phyloP scores from a whole-genome alignment of 2,888 invertebrate genomes.

The Trissoscelio sp. region DNA sequence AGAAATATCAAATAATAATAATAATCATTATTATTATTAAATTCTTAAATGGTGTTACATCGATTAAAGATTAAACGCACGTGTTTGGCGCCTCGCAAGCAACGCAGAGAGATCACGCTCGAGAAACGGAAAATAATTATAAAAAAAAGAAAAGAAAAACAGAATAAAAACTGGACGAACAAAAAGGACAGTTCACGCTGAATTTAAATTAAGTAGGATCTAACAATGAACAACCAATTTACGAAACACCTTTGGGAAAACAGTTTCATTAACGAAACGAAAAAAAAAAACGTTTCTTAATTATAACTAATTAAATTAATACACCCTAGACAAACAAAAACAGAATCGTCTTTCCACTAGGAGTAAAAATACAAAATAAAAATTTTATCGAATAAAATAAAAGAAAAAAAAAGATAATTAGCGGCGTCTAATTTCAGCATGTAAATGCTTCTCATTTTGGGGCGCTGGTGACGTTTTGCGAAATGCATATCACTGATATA shows the following conservation, averaged over 20 bases:
- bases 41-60: constrained; percentile 75
- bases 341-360: not conserved
- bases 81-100: constrained; percentile 73
- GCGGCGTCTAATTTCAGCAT: constrained; percentile 53
- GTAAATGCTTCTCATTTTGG: constrained; percentile 69
- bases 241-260: too few relatives aligned
- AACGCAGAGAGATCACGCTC: constrained; percentile 79
- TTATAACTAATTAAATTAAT: too few relatives aligned
- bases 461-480: constrained; percentile 74
- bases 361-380: constrained; percentile 21
- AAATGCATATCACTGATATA: constrained; percentile 81
- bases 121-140: constrained; percentile 42
- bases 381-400: constrained; percentile 44
- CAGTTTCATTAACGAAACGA: too few relatives aligned
- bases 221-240: too few relatives aligned
- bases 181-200: constrained; percentile 38
- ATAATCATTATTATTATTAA: constrained; percentile 60
- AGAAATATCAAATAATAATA: constrained; percentile 81
- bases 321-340: too few relatives aligned
- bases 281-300: too few relatives aligned
- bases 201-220: too few relatives aligned
- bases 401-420: constrained; percentile 7
- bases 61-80: constrained; percentile 77
- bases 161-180: constrained; percentile 53
- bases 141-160: constrained; percentile 45